Conservation (phyloP, 2,888 invertebrate genomes). For the Ormia ochracea region DNA sequence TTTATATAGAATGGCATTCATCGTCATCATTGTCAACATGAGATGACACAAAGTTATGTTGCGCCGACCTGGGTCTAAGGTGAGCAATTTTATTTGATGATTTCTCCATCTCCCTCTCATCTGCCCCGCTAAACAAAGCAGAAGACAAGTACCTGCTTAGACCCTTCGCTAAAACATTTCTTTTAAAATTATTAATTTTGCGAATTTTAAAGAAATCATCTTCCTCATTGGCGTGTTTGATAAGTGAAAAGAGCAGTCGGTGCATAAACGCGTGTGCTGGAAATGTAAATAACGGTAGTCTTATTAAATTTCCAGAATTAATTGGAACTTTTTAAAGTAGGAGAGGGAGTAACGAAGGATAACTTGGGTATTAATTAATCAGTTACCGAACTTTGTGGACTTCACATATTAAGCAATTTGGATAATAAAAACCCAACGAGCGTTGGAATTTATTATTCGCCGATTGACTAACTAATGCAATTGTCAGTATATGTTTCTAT, state of each 20-base stretch:
- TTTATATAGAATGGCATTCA: no score
- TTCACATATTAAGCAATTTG: no score
- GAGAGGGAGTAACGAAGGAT: no score
- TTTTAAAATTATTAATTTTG: constrained; percentile 1
- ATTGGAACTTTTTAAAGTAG: background rate
- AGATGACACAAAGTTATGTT: no score
- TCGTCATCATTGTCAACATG: no score
- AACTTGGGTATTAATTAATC: no score
- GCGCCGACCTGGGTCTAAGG: no score
- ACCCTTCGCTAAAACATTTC: background rate
- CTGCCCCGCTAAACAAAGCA: background rate
- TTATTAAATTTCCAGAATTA: background rate
- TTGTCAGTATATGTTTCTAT: no score
- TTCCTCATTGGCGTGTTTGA: background rate
- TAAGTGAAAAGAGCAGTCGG: background rate
- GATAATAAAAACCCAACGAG: no score
- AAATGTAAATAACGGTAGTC: background rate
- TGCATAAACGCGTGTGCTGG: background rate
- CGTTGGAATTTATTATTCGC: no score
- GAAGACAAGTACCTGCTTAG: background rate
- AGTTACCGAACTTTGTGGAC: no score
- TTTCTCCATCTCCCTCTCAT: background rate
- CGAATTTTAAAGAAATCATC: constrained; percentile 5
- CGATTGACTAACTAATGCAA: no score
- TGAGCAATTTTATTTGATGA: background rate